These are phyloP conservation scores for Clistopyga incitator DNA, from an alignment of 2,888 invertebrate species.

Conservation along the genomic window DNA sequence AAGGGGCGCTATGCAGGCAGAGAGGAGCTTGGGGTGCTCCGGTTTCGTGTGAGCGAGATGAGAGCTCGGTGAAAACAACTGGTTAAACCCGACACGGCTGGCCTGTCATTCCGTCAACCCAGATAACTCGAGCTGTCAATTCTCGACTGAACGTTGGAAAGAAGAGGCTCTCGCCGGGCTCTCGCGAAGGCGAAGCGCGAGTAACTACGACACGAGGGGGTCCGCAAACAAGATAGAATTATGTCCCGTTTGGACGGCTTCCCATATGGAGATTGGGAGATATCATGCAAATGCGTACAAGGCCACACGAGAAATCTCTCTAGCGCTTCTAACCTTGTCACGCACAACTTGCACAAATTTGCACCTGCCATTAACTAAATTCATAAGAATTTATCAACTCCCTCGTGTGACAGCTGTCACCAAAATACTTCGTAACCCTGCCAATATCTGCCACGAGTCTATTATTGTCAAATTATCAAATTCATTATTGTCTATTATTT, in stretches of 20 bases:
- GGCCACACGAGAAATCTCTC: constrained; percentile 13
- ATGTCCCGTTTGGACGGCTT: constrained; percentile 67
- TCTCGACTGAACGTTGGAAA: constrained; percentile 32
- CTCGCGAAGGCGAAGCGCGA: not conserved
- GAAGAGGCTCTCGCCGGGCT: not conserved
- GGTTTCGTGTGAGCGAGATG: constrained; percentile 7
- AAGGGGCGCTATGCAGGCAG: not conserved
- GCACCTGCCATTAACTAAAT: not conserved
- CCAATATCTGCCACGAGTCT: no score
- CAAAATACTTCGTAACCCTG: no score
- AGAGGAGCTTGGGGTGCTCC: not conserved
- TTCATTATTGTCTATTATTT: no score
- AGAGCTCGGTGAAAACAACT: constrained; percentile 44
- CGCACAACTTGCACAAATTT: not conserved
- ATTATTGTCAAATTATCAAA: no score
- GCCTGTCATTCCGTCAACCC: constrained; percentile 50
- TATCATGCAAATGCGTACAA: constrained; percentile 62
- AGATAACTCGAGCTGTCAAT: constrained; percentile 60
- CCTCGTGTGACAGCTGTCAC: no score
- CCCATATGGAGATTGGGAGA: constrained; percentile 61
- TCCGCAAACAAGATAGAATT: constrained; percentile 66
- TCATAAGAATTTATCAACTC: no score
- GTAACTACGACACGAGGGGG: constrained; percentile 26
- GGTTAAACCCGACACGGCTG: constrained; percentile 15
- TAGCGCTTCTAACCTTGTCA: not conserved